Evolutionary conservation across 2,113 vertebrate genomes (phyloP), one percentile per base, ranked within the genome.

Genomic region (Brachyistius frenatus): DNA sequence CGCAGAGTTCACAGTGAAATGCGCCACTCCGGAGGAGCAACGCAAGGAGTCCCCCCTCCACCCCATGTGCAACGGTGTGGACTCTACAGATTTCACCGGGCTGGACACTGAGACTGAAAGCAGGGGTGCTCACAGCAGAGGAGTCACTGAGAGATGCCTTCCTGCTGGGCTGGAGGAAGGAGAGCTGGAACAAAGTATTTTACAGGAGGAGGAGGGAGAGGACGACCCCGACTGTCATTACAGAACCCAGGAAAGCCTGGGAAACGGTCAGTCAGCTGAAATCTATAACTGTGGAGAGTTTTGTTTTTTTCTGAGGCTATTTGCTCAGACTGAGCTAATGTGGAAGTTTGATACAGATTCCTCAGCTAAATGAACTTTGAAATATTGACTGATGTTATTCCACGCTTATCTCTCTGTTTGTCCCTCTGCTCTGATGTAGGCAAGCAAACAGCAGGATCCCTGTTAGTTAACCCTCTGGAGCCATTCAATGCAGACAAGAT

Each of bases 401-500:
- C 9, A 33, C 50, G 33, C 23, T 61, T 78, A 8, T 71, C 5
- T 75, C 1, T 80, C 16, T 50, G 8, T 69, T 41, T 67, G n/a
- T 55, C 52, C 64, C 16, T 65, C 31, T 80, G 46, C 49, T 88
- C n/a, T 80, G 55, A 35, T 81, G 61, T 90, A 97, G 98, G 93
- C 81, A 99, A 97, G 91, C 93, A 93, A 54, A 78, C 96, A 86
- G 96, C 97, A 89, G 97, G 97, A 79, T 96, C 95, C 90, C 95
- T 99, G 90, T 95, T 99, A 49, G 90, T 99, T 90, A 99, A 99
- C 95, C 98, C 97, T 62, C 96, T 99, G 89, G 98, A 99, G 85
- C 96, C 97, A 86, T 88, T 96, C 92, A 99, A 99, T 88, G 95
- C 96, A 84, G 97, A 98, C 83, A 96, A 98, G 89, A 97, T 99